phyloP scores from a whole-genome alignment of 2,113 vertebrate genomes.

The cattle (Bos taurus) region ARS-UCD2.0 NC_037345.1:14992501-14993000 shows the following conservation, averaged over 20 bases:
- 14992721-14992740: constrained; percentile 5
- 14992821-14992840: neutral
- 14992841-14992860: neutral
- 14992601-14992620: neutral
- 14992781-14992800: neutral
- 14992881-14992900: neutral
- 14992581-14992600: neutral
- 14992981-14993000: neutral
- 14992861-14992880: neutral
- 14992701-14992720: neutral
- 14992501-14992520: neutral
- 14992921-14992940: neutral
- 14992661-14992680: neutral
- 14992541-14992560: neutral
- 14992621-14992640: neutral
- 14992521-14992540: neutral
- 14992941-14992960: neutral
- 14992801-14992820: neutral
- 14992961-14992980: neutral
- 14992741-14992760: neutral
- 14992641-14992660: neutral
- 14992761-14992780: neutral
- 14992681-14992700: neutral
- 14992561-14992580: neutral
- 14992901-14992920: neutral